Evolutionary conservation across 2,113 vertebrate genomes (phyloP), one percentile per base, ranked within the genome.

Genomic region (Scortum barcoo): DNA sequence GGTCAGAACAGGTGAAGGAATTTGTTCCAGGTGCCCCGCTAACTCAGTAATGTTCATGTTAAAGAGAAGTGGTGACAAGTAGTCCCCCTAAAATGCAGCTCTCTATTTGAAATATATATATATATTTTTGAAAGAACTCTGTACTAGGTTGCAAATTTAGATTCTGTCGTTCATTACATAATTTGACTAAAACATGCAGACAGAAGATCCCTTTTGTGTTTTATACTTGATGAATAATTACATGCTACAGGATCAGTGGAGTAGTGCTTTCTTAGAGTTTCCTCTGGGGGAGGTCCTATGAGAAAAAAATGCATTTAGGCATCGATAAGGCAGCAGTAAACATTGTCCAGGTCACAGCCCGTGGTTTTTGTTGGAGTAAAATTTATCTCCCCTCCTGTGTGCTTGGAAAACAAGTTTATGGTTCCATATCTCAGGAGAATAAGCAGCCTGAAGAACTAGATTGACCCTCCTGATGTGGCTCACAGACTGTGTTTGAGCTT

Each of bases 1-100:
- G 83, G 63, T 86, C 85, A 68, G 6, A 17, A 54, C 50, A 85
- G 58, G 57, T 88, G 76, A 76, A 83, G 71, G 75, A 76, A 80
- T 86, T 83, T 66, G 62, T 10, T 65, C 77, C 28, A 73, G 24
- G 56, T 20, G 46, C 57, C 3, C 17, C 33, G 10, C 28, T 26
- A 56, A 33, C 62, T 58, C 54, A 54, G 51, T 67, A 33, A 36
- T 65, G 48, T 53, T 42, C 19, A n/a, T 9, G 20, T 58, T 58
- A 13, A 36, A 24, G 40, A 44, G 16, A 65, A 17, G 19, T 40
- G 14, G 14, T 14, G 26, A 66, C 12, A 53, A 19, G 17, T 48
- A 40, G 24, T 68, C 61, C 19, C 8, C 17, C 26, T 58, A 4
- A 58, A 68, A 38, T 40, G 38, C 17, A 22, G 2, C 1, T 3